Evolutionary conservation across 2,888 invertebrate species (phyloP), one percentile per base, ranked within the genome.

Genomic region (Patella depressa): DNA sequence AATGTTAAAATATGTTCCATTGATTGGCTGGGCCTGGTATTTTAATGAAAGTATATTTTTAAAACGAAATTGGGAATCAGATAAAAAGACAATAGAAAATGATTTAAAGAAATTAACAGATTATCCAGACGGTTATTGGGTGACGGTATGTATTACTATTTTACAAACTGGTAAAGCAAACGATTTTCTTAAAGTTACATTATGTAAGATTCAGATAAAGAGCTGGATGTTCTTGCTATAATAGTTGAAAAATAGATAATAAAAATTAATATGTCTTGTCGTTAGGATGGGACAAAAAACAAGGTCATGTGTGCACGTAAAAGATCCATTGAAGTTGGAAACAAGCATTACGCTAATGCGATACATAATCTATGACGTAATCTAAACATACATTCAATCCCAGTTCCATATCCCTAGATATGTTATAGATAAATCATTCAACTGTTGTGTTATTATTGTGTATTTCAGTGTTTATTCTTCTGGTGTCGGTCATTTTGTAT

Each of bases 1-100:
- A 92, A 95, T 95, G 17, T 95, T 98, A 82, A 95, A 96, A 86
- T 97, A 96, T 91, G 93, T 98, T 83, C 98, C 98, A 2, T 85
- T 97, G 14, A 94, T 98, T 85, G 98, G 98, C 57, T 98, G 98
- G 98, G 95, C 96, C 87, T 98, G 98, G 97, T 96, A 96, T 93
- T 96, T 97, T 91, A 96, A 96, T 0, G 98, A 98, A 91, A 96
- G 96, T 92, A 96, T 98, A 81, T 98, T 98, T 92, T 93, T 98
- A 78, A 97, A 97, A 91, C 94, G 98, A 85, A 96, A 95, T 83
- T 98, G 95, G 93, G 96, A 97, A 76, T 96, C 97, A 91, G 98
- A 98, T 92, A 96, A 94, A 90, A 94, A 95, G 88, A 95, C 95
- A 80, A 96, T 98, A 86, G 94, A 94, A 82, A 93, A 93, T 70